These are phyloP conservation scores for Tiphia femorata DNA, from an alignment of 2,888 invertebrate genomes.

Conservation along the genomic window DNA sequence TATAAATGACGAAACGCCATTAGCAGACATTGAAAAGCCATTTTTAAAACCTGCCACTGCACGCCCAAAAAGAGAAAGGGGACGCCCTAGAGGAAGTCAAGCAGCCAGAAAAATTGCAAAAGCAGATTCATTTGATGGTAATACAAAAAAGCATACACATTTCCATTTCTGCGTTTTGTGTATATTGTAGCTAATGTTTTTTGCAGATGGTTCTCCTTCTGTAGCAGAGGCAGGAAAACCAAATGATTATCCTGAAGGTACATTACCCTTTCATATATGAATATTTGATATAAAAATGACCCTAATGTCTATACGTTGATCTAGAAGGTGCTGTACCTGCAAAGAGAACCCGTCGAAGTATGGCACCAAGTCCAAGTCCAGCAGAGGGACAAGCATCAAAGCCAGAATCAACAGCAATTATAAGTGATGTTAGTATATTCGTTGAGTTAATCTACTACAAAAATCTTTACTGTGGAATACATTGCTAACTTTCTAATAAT, in stretches of 20 bases:
- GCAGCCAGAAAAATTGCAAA: conserved; percentile 58
- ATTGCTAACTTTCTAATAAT: neutral
- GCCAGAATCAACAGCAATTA: conserved; percentile 67
- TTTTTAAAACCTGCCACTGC: conserved; percentile 60
- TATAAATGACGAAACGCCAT: conserved; percentile 49
- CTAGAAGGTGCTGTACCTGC: conserved; percentile 55
- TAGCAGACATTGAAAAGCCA: conserved; percentile 56
- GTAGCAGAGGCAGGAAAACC: conserved; percentile 56
- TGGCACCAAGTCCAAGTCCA: conserved; percentile 67
- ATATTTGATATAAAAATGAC: no score
- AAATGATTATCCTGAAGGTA: conserved; percentile 63
- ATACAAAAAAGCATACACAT: no score
- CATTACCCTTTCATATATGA: neutral
- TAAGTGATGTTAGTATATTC: conserved; percentile 55
- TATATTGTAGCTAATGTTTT: neutral
- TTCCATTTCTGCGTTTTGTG: neutral
- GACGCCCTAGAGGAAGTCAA: conserved; percentile 51
- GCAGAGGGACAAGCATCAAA: conserved; percentile 67
- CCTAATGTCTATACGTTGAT: conserved; percentile 15
- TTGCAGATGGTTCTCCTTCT: conserved; percentile 55
- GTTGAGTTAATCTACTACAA: neutral
- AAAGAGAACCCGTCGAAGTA: conserved; percentile 62
- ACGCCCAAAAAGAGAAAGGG: conserved; percentile 55
- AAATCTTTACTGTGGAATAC: neutral
- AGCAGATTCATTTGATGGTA: conserved; percentile 57